Evolutionary conservation across 2,888 invertebrate genomes (phyloP).

Genomic region (Escarpia spicata): DNA sequence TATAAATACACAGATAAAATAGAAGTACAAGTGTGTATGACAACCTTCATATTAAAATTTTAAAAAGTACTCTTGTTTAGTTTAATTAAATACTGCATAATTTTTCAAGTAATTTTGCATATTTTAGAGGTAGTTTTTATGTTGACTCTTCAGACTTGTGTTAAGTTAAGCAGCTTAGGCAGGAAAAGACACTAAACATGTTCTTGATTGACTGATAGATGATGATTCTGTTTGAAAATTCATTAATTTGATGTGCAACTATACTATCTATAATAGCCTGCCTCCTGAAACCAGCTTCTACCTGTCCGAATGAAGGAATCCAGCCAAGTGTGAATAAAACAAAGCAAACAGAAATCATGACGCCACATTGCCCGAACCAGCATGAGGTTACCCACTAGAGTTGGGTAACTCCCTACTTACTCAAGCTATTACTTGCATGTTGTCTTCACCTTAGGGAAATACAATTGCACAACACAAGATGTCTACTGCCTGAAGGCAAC

Average conservation of each 20-base stretch:
- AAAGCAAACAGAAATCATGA: conserved; percentile 8
- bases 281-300: neutral
- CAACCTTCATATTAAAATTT: no score
- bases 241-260: neutral
- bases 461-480: neutral
- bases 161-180: no score
- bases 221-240: neutral
- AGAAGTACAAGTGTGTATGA: no score
- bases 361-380: neutral
- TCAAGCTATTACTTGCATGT: neutral
- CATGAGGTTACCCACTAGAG: neutral
- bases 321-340: neutral
- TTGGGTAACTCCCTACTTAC: neutral
- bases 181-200: no score
- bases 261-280: neutral
- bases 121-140: neutral
- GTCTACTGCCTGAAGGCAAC: neutral
- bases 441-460: conserved; percentile 11
- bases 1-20: no score
- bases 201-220: no score
- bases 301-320: neutral
- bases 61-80: neutral
- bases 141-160: no score
- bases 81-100: neutral
- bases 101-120: neutral